phyloP scores from a whole-genome alignment of 1,140 invertebrate genomes.

The Paracyclopina nana region DNA sequence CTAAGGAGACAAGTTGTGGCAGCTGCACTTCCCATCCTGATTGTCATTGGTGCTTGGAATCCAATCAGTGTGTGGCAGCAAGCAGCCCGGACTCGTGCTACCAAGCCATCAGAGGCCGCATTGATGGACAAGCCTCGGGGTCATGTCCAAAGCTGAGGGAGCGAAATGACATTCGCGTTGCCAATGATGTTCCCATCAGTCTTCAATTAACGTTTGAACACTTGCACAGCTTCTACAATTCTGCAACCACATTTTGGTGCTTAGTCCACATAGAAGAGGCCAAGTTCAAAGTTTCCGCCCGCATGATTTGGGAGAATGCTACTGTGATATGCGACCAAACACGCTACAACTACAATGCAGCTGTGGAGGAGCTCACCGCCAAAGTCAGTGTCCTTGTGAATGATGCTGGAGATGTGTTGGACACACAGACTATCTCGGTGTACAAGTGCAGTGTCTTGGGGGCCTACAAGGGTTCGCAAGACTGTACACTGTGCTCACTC shows the following conservation, averaged over 20 bases:
- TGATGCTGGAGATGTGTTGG: constrained; percentile 70
- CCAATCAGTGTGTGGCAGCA: not conserved
- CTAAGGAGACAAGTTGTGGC: not conserved
- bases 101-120: too few species aligned
- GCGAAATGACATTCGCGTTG: too few species aligned
- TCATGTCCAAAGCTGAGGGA: too few species aligned
- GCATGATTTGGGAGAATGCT: constrained; percentile 48
- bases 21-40: not conserved
- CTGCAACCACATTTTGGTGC: constrained; percentile 73
- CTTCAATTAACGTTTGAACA: constrained; percentile 66
- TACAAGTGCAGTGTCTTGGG: constrained; percentile 88
- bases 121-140: too few species aligned
- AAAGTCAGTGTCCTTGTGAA: constrained; percentile 80
- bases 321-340: constrained; percentile 70
- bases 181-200: constrained; percentile 70
- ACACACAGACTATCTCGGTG: constrained; percentile 64
- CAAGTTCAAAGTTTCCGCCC: constrained; percentile 63
- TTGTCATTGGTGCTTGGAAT: not conserved
- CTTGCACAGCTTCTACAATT: constrained; percentile 40
- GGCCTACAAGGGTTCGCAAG: too few species aligned
- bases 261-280: constrained; percentile 73
- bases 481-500: constrained; percentile 82
- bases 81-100: too few species aligned
- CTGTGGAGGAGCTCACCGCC: constrained; percentile 62
- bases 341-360: constrained; percentile 65